Percentiles rank a stretch among this genome's conserved stretches.
These are phyloP conservation scores for Paramormyrops kingsleyae DNA, from an alignment of 2,113 vertebrate genomes.

Conservation along the genomic window DNA sequence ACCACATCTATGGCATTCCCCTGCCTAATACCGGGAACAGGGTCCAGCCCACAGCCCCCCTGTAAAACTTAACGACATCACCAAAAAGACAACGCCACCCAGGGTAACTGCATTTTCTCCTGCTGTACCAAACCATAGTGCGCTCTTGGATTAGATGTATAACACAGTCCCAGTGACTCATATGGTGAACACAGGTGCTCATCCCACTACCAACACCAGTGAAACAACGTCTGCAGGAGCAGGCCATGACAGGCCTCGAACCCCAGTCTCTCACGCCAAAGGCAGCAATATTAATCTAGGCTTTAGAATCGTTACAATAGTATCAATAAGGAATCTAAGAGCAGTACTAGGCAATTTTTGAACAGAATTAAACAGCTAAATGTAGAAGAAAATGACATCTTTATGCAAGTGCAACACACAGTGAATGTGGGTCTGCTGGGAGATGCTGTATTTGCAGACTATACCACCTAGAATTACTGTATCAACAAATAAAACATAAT, in stretches of 20 bases:
- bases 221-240: background rate
- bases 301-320: background rate
- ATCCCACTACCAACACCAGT: background rate
- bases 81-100: background rate
- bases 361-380: background rate
- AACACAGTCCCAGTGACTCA: background rate
- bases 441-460: no score
- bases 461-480: no score
- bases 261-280: background rate
- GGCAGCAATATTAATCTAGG: no score
- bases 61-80: background rate
- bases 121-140: background rate
- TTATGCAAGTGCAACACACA: background rate
- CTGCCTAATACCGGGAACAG: no score
- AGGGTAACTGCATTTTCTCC: background rate
- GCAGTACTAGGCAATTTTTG: background rate
- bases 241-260: background rate
- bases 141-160: background rate
- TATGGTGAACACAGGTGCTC: background rate
- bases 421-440: no score
- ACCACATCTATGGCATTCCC: no score
- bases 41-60: background rate
- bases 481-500: no score
- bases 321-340: background rate
- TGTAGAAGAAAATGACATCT: background rate